Evolutionary conservation across 2,888 invertebrate genomes (phyloP).

Genomic region (Emmelina monodactyla): DNA sequence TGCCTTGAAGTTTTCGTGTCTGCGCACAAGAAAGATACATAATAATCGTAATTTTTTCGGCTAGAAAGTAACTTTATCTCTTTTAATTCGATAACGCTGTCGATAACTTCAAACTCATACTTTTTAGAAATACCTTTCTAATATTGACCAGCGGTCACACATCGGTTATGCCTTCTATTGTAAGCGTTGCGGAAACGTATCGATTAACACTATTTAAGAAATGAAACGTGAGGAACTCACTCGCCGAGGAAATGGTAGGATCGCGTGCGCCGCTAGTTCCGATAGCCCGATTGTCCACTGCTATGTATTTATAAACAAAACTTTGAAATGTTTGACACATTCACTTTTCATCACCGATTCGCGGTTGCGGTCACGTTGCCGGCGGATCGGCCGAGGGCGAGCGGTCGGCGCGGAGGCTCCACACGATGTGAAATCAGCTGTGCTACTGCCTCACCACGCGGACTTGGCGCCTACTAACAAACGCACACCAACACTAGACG

Average conservation of each 20-base stretch:
- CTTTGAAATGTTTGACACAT: conserved; percentile 24
- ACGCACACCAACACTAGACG: conserved; percentile 25
- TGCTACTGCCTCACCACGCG: conserved; percentile 23
- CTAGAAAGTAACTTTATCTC: no score
- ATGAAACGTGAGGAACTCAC: background rate
- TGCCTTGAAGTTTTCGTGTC: no score
- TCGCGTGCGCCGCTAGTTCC: background rate
- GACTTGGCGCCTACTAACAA: conserved; percentile 28
- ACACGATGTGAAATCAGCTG: conserved; percentile 63
- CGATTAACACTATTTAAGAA: background rate
- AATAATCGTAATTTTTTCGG: no score
- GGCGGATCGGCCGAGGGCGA: conserved; percentile 27
- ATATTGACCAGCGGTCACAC: no score
- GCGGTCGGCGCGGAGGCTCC: conserved; percentile 31
- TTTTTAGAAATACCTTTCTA: no score
- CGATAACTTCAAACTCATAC: no score
- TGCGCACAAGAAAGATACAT: no score
- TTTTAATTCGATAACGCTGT: no score
- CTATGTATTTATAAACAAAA: background rate
- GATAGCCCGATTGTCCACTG: background rate
- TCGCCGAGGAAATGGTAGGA: background rate
- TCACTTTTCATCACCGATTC: conserved; percentile 24
- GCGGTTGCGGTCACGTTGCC: conserved; percentile 25
- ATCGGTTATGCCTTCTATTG: no score
- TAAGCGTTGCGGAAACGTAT: background rate